Base-by-base conservation (phyloP, 2,888 invertebrate genomes). In the Gerris lacustris region DNA sequence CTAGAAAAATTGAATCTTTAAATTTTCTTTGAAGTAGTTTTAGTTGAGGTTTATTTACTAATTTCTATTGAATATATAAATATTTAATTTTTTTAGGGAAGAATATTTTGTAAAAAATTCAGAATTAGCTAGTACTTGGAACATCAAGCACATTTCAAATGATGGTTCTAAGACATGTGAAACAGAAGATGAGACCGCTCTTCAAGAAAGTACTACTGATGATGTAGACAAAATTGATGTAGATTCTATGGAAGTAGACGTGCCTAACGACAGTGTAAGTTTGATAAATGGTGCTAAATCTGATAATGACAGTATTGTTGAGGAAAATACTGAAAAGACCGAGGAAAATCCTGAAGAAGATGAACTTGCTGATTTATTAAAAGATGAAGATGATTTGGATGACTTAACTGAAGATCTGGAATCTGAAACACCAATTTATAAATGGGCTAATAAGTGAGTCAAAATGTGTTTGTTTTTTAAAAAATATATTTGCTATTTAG, bases 81-180 rank as follows among this genome's bases (percentile, higher is more conserved):
- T 9, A 4, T 67, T 67, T 73, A 68, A 72, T 67, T 70, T 70
- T 69, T 72, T 67, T 73, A 31, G 31, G 31, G 31, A 31, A 31
- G 85, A 90, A 82, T 86, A 88, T 81, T 82, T 85, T 77, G 84
- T 82, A 73, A 80, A 84, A 0, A 82, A 86, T 77, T 82, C 86
- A 44, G 84, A 85, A 71, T 82, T 83, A 64, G 83, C 85, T 5
- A 79, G 82, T 71, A 82, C 81, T 0, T 85, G 85, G 81, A 85
- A 85, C 76, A 83, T 87, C 80, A 82, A 77, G 80, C 78, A 75
- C 9, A 9, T 45, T 9, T 17, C 6, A 44, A 66, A 45, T 6
- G 63, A 45, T 47, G 45, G 18, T 67, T 47, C 44, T 63, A 44
- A 68, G 77, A 81, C 81, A 43, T 45, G 68, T 6, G 63, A 47